Conservation (phyloP, 2,113 vertebrate species). For the Takifugu bimaculatus region DNA sequence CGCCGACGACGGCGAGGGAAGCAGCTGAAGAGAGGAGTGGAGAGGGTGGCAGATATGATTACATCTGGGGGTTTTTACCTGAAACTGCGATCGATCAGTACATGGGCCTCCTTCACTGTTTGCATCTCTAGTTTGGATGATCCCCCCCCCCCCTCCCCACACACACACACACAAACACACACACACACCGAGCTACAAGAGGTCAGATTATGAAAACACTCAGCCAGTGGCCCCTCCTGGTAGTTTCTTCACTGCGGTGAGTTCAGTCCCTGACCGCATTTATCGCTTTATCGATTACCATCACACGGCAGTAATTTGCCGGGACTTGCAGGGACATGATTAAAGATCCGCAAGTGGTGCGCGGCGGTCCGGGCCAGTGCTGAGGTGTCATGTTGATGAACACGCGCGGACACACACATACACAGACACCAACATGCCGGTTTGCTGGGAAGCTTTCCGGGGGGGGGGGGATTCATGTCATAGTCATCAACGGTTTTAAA, state of each 20-base stretch:
- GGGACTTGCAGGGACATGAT: conserved; percentile 71
- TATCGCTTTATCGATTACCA: conserved; percentile 73
- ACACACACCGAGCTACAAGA: conserved; percentile 28
- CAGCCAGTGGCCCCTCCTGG: conserved; percentile 46
- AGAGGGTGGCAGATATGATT: conserved; percentile 46
- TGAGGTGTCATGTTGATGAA: conserved; percentile 59
- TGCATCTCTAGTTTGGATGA: conserved; percentile 10
- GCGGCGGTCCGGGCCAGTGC: conserved; percentile 53
- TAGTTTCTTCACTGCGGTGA: conserved; percentile 59
- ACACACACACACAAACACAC: too few relatives aligned
- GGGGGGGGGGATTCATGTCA: conserved; percentile 36
- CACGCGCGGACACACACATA: conserved; percentile 43
- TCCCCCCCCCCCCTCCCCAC: too few relatives aligned
- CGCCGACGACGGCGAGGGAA: too few relatives aligned
- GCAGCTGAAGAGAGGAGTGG: conserved; percentile 52
- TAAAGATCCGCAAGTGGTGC: conserved; percentile 65
- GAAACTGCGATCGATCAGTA: conserved; percentile 60
- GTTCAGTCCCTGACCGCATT: conserved; percentile 55
- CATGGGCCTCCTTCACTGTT: conserved; percentile 35
- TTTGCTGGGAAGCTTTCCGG: conserved; percentile 19
- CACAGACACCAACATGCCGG: conserved; percentile 23
- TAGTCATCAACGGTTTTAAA: conserved; percentile 70
- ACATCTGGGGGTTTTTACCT: conserved; percentile 56
- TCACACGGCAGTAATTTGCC: conserved; percentile 74
- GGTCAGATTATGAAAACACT: conserved; percentile 47